phyloP scores from a whole-genome alignment of 2,797 vertebrate genomes.

The Scleropages formosus region DNA sequence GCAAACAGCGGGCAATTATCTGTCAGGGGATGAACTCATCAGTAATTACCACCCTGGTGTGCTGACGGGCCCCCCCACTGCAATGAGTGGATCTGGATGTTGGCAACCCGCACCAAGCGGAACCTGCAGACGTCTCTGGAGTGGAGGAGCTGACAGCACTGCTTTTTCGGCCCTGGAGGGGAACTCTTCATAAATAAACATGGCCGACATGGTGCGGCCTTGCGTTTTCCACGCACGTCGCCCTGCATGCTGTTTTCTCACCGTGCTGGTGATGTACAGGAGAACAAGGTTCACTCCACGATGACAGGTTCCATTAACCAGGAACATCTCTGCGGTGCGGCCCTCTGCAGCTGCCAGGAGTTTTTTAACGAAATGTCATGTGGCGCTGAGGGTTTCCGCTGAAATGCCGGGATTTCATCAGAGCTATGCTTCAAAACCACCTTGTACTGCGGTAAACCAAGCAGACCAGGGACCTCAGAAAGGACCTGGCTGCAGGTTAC shows the following conservation, averaged over 20 bases:
- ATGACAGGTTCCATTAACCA: background rate
- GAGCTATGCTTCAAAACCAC: too few relatives aligned
- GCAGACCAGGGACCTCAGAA: too few relatives aligned
- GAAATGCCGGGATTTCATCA: too few relatives aligned
- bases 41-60: constrained; percentile 39
- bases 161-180: background rate
- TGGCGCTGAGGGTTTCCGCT: too few relatives aligned
- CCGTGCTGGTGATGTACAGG: background rate
- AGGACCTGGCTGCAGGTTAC: too few relatives aligned
- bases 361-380: too few relatives aligned
- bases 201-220: background rate
- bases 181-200: background rate
- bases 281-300: background rate
- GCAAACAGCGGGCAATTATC: constrained; percentile 41
- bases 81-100: too few relatives aligned
- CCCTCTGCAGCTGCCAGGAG: too few relatives aligned
- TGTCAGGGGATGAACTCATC: constrained; percentile 35
- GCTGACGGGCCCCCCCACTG: constrained; percentile 27
- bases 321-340: background rate
- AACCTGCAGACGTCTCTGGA: background rate
- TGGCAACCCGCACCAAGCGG: background rate
- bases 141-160: background rate
- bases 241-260: background rate
- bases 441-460: too few relatives aligned
- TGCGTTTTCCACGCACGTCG: background rate